Evolutionary conservation across 2,113 vertebrate species (phyloP), one percentile per base, ranked within the genome.

Genomic region (Hiodon alosoides): DNA sequence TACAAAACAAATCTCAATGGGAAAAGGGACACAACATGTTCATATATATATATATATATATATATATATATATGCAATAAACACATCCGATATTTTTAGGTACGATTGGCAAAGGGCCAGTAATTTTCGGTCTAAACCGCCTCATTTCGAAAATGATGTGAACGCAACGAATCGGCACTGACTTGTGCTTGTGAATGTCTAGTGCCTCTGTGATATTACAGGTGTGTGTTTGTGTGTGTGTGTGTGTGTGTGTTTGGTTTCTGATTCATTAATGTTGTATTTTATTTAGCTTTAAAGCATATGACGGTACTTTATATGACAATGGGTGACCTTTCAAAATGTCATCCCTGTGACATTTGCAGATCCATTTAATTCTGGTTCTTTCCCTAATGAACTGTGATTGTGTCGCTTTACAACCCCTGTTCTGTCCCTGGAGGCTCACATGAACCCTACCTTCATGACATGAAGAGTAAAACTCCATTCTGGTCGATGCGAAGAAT

Each of bases 321-420:
- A 64, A 48, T 55, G 52, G 52, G 64, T 65, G 17, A 71, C 67
- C 67, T 76, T 76, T 76, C 5, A 10, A 70, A 71, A 76, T 76
- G 58, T 71, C 68, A 76, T 47, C 75, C 75, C 60, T 48, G 31
- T 76, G 75, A 71, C 75, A 71, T 76, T 76, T 76, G 48, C 14
- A 71, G 54, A 76, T 62, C 57, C 69, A 65, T 76, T 76, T 69
- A 70, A 71, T 64, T 65, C 50, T 65, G 17, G 10, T 70, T 71
- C 58, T 57, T 62, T 76, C 68, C 69, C 50, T 76, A 76, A 76
- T 76, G 58, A 70, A 59, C 17, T 71, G 67, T 69, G 31, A 52
- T 57, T 57, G 59, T 52, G 57, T 11, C 7, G 31, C 51, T 54
- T 10, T 57, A 53, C 31, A 62, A 71, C 57, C 74, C 31, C 51